These are phyloP conservation scores for Sarcophaga caerulescens DNA, from an alignment of 2,888 invertebrate species.

Conservation along the genomic window DNA sequence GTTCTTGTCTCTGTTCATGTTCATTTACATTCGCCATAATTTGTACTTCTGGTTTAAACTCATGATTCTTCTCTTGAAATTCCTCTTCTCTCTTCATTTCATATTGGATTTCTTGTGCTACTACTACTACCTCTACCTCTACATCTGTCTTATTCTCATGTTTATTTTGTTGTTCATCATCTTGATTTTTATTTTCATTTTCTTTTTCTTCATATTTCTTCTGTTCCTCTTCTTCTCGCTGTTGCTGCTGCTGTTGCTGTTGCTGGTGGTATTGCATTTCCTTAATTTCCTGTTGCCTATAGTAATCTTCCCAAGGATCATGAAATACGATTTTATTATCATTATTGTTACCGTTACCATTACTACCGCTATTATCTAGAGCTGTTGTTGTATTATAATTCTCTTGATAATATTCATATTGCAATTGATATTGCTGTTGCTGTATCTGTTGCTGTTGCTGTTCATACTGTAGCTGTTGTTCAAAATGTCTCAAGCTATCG, in stretches of 20 bases:
- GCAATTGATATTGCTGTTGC: slow-evolving; percentile 50
- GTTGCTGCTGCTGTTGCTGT: slow-evolving; percentile 19
- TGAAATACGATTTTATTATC: slow-evolving; percentile 76
- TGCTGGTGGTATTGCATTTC: slow-evolving; percentile 33
- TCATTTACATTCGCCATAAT: neutral
- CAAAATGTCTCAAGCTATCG: slow-evolving; percentile 31
- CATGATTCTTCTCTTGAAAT: neutral
- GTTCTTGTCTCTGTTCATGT: too few relatives aligned
- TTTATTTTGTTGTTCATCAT: slow-evolving; percentile 16
- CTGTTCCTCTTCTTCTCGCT: slow-evolving; percentile 32
- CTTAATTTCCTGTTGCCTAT: slow-evolving; percentile 80
- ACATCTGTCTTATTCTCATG: slow-evolving; percentile 31
- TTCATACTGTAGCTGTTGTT: slow-evolving; percentile 69
- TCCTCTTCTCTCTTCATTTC: neutral
- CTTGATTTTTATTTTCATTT: slow-evolving; percentile 22
- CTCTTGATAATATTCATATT: slow-evolving; percentile 53
- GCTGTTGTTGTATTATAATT: slow-evolving; percentile 48
- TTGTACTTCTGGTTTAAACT: slow-evolving; percentile 7
- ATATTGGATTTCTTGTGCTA: neutral
- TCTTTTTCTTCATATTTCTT: slow-evolving; percentile 1
- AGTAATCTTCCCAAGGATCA: slow-evolving; percentile 90
- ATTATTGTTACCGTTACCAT: slow-evolving; percentile 53
- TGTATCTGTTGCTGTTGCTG: slow-evolving; percentile 54
- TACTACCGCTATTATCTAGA: slow-evolving; percentile 72
- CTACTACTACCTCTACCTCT: slow-evolving; percentile 7